Percentiles rank a stretch among this genome's conserved stretches.
Evolutionary conservation across 2,113 vertebrate genomes (phyloP).

Genomic region (Spilogale gracilis): DNA sequence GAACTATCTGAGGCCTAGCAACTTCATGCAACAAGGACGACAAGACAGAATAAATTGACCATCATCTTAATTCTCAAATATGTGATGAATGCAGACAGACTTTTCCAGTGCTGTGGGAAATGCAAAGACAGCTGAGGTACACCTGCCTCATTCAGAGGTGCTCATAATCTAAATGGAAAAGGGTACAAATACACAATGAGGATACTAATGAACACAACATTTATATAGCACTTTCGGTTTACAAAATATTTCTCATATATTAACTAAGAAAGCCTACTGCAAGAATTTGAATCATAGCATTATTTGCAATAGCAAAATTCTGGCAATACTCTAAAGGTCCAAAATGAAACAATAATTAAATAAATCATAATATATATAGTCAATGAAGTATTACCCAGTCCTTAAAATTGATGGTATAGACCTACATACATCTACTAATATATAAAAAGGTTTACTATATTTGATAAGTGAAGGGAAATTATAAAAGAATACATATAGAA

Average conservation of each 20-base stretch:
- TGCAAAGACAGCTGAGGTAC: neutral
- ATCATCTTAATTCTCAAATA: slow-evolving; percentile 26
- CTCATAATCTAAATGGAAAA: slow-evolving; percentile 13
- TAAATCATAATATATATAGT: slow-evolving; percentile 40
- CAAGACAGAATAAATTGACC: neutral
- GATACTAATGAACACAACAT: slow-evolving; percentile 27
- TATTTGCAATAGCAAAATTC: slow-evolving; percentile 60
- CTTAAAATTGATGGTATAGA: slow-evolving; percentile 15
- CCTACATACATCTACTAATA: neutral
- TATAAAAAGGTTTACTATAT: slow-evolving; percentile 8
- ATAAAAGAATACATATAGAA: neutral
- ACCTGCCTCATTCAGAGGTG: neutral
- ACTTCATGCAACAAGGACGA: neutral
- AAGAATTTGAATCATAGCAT: slow-evolving; percentile 50
- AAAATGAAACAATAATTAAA: slow-evolving; percentile 53
- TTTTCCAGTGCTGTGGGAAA: slow-evolving; percentile 20
- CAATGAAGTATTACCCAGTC: slow-evolving; percentile 16
- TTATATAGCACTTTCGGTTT: slow-evolving; percentile 19
- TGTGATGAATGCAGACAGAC: neutral
- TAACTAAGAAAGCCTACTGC: neutral
- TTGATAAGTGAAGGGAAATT: slow-evolving; percentile 55
- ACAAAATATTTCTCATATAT: slow-evolving; percentile 40
- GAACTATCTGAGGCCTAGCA: neutral
- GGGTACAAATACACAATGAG: neutral
- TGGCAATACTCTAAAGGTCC: slow-evolving; percentile 33